These are phyloP conservation scores for Rhinophrynus dorsalis DNA, from an alignment of 2,797 vertebrate species.

Conservation along the genomic window DNA sequence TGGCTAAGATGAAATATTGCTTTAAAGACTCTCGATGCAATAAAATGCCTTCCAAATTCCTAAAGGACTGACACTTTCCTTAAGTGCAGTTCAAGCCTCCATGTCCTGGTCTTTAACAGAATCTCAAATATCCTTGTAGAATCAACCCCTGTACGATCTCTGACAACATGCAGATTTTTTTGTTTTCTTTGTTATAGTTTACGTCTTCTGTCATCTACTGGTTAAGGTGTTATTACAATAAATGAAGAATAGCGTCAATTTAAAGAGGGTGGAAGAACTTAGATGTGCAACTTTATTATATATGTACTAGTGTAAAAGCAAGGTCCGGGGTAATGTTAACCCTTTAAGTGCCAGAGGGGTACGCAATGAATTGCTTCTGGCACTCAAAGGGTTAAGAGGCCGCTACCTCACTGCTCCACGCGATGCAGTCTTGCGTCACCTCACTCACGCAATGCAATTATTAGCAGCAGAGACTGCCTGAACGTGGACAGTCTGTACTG, in stretches of 20 bases:
- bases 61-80: slow-evolving; percentile 41
- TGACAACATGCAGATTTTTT: slow-evolving; percentile 5
- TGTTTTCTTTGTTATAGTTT: slow-evolving; percentile 12
- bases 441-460: too few species aligned
- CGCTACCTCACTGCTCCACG: too few species aligned
- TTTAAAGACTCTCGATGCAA: slow-evolving; percentile 36
- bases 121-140: slow-evolving; percentile 42
- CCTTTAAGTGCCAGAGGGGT: too few species aligned
- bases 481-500: too few species aligned
- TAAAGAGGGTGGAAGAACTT: background rate
- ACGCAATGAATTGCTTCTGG: too few species aligned
- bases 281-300: background rate
- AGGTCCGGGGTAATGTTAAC: too few species aligned
- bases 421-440: too few species aligned
- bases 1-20: slow-evolving; percentile 42
- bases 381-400: too few species aligned
- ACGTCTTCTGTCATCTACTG: background rate
- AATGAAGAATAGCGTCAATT: background rate
- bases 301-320: too few species aligned
- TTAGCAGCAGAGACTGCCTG: too few species aligned
- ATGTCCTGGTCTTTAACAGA: slow-evolving; percentile 38
- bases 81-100: slow-evolving; percentile 40
- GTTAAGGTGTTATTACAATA: background rate
- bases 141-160: slow-evolving; percentile 11
- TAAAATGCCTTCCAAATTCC: slow-evolving; percentile 42